A percentile compares a stretch with the other conserved stretches of the same genome.
phyloP scores from a whole-genome alignment of 2,113 vertebrate genomes.

The Daphoenositta chrysoptera region DNA sequence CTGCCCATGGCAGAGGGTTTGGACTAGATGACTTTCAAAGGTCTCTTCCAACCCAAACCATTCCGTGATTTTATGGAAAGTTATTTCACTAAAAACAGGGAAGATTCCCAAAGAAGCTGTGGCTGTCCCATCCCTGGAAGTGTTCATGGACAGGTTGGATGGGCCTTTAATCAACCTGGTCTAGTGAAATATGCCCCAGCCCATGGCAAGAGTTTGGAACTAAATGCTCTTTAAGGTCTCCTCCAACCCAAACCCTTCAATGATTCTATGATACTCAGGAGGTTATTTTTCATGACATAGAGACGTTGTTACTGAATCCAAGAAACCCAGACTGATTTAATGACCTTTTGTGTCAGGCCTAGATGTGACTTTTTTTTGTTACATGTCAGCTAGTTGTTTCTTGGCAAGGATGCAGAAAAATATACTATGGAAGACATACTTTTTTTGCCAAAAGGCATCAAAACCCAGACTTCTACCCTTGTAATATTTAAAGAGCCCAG shows the following conservation, averaged over 20 bases:
- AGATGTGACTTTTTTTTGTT: neutral
- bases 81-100: neutral
- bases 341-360: neutral
- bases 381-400: neutral
- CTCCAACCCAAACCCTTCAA: neutral
- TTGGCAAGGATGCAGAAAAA: neutral
- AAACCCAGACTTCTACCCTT: neutral
- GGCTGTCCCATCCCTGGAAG: neutral
- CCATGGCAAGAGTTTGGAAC: neutral
- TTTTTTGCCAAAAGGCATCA: neutral
- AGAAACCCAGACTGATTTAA: neutral
- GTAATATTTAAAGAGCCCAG: neutral
- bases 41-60: neutral
- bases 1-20: neutral
- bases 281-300: neutral
- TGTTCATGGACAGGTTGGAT: neutral
- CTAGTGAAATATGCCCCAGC: neutral
- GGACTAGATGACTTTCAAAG: neutral
- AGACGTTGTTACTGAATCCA: neutral
- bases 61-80: neutral
- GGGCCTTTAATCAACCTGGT: neutral
- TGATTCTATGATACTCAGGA: neutral
- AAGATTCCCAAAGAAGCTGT: neutral
- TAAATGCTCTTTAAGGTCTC: neutral
- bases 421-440: neutral